These are phyloP conservation scores for Spatulosminthurus flaviceps DNA, from an alignment of 2,888 invertebrate genomes.

Conservation along the genomic window DNA sequence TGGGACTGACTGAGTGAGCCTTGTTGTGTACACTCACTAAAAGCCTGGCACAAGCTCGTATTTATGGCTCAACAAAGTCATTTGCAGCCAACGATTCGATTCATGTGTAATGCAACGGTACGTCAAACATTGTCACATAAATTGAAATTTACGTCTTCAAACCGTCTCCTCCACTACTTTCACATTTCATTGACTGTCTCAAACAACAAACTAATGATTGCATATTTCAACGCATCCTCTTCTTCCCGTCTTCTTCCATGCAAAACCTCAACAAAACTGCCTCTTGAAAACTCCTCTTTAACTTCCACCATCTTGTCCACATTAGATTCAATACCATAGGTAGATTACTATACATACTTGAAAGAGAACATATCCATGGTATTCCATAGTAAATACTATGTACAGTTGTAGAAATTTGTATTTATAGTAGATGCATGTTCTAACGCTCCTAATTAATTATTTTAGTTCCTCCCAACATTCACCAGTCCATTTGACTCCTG, in stretches of 20 bases:
- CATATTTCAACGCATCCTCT: background rate
- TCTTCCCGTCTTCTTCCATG: background rate
- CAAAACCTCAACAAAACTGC: background rate
- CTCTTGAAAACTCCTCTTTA: background rate
- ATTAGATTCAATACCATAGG: no score
- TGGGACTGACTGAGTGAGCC: no score
- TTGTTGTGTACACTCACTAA: no score
- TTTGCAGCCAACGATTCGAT: constrained; percentile 13
- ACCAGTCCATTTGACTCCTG: no score
- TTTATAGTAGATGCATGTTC: no score
- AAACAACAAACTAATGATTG: background rate
- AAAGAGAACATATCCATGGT: background rate
- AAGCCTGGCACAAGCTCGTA: constrained; percentile 6
- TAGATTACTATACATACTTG: background rate
- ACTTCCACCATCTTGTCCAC: background rate
- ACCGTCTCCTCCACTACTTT: background rate
- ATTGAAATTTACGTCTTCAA: background rate
- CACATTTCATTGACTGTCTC: constrained; percentile 9
- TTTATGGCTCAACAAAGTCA: constrained; percentile 10
- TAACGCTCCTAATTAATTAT: no score
- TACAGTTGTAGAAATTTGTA: no score
- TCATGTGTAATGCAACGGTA: constrained; percentile 19
- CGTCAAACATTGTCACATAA: constrained; percentile 25
- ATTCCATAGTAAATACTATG: no score
- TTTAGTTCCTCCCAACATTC: no score